A percentile compares a stretch with the other conserved stretches of the same genome.
Conservation (phyloP, 2,888 invertebrate genomes). For the Lasioglossum leucozonium region DNA sequence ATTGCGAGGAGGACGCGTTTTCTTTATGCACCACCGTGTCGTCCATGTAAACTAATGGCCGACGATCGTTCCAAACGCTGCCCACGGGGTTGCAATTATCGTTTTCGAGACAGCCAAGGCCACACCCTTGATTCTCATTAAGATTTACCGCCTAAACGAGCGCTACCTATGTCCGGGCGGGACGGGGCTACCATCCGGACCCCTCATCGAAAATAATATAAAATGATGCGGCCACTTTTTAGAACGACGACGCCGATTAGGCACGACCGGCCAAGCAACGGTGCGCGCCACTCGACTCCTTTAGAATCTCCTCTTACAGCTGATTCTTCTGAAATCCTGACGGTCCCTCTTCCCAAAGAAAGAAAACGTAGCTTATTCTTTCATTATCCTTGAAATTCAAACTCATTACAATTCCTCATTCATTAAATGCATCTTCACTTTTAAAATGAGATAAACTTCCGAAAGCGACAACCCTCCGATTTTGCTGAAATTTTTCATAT, state of each 20-base stretch:
- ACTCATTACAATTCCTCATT: not conserved
- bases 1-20: not conserved
- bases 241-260: slow-evolving; percentile 45
- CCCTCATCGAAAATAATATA: slow-evolving; percentile 66
- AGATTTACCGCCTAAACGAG: slow-evolving; percentile 71
- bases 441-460: not conserved
- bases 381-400: not conserved
- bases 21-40: slow-evolving; percentile 26
- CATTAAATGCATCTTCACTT: not conserved
- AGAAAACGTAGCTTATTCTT: not conserved
- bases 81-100: slow-evolving; percentile 66
- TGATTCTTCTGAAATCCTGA: slow-evolving; percentile 1
- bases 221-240: slow-evolving; percentile 57
- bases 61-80: slow-evolving; percentile 46
- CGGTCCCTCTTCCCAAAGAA: not conserved
- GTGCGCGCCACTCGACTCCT: slow-evolving; percentile 24
- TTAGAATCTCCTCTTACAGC: slow-evolving; percentile 25
- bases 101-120: slow-evolving; percentile 66
- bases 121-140: slow-evolving; percentile 73
- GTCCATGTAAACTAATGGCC: slow-evolving; percentile 40
- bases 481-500: too few relatives aligned
- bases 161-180: slow-evolving; percentile 62
- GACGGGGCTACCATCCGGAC: slow-evolving; percentile 50
- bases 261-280: slow-evolving; percentile 25
- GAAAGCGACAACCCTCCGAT: too few relatives aligned